These are phyloP conservation scores for Anthonomus grandis DNA, from an alignment of 1,140 invertebrate genomes.

Conservation along the genomic window DNA sequence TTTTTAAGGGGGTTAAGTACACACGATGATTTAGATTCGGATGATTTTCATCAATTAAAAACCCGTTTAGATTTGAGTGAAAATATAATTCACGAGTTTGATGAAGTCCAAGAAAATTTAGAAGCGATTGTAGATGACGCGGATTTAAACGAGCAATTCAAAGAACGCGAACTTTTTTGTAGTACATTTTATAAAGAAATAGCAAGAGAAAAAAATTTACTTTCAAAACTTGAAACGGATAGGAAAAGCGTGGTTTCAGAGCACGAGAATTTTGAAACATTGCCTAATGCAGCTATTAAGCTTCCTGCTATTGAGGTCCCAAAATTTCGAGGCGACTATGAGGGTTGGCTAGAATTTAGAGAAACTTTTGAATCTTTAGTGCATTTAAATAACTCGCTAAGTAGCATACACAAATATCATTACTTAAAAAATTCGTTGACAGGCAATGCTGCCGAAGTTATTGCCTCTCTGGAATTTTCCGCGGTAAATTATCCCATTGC, in stretches of 20 bases:
- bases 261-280: not conserved
- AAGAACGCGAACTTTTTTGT: not conserved
- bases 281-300: no score
- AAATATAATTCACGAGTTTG: not conserved
- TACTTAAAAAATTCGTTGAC: slow-evolving; percentile 15
- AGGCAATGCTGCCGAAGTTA: slow-evolving; percentile 13
- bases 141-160: not conserved
- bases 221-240: no score
- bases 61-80: not conserved
- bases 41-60: not conserved
- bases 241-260: not conserved
- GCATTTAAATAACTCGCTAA: slow-evolving; percentile 7
- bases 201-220: not conserved
- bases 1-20: not conserved
- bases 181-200: not conserved
- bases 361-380: slow-evolving; percentile 16
- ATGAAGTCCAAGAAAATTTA: not conserved
- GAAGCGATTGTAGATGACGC: not conserved
- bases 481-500: slow-evolving; percentile 14
- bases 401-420: slow-evolving; percentile 20
- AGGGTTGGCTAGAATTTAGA: slow-evolving; percentile 14
- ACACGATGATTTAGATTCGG: not conserved
- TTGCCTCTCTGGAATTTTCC: slow-evolving; percentile 14
- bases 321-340: slow-evolving; percentile 13
- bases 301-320: slow-evolving; percentile 14